Evolutionary conservation across 2,797 vertebrate genomes (phyloP).

Genomic region (Dendrocincla tyrannina): DNA sequence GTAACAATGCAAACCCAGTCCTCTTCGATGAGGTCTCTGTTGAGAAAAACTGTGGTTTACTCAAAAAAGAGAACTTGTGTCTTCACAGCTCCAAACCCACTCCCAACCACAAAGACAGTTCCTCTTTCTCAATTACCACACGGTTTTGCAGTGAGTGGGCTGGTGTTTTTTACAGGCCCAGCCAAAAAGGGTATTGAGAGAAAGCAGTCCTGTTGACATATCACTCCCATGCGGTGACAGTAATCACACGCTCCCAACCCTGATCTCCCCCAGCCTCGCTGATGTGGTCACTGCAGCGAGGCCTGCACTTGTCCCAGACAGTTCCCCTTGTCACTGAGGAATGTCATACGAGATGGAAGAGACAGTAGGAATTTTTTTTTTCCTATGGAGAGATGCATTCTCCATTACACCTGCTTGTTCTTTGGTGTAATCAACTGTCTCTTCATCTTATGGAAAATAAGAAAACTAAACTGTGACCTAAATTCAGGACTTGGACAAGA

Average conservation of each 20-base stretch:
- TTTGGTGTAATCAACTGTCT: background rate
- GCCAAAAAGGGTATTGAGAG: background rate
- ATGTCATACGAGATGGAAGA: background rate
- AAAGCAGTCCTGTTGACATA: background rate
- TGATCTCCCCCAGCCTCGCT: background rate
- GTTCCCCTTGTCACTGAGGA: background rate
- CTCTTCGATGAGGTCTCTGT: background rate
- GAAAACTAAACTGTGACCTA: background rate
- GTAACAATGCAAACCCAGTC: background rate
- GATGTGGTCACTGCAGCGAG: rapidly evolving
- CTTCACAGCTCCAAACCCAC: background rate
- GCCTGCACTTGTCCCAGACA: background rate
- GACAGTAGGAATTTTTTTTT: background rate
- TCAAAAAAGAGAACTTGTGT: background rate
- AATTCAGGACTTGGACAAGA: background rate
- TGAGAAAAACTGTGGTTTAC: background rate
- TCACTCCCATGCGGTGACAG: background rate
- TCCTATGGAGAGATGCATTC: background rate
- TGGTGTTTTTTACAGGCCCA: background rate
- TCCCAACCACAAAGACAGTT: background rate
- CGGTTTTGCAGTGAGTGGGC: background rate
- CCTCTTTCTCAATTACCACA: background rate
- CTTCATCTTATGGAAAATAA: background rate
- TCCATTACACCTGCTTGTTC: background rate
- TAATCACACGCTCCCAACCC: background rate